Evolutionary conservation across 2,888 invertebrate species (phyloP).

Genomic region (Atrina japonica): DNA sequence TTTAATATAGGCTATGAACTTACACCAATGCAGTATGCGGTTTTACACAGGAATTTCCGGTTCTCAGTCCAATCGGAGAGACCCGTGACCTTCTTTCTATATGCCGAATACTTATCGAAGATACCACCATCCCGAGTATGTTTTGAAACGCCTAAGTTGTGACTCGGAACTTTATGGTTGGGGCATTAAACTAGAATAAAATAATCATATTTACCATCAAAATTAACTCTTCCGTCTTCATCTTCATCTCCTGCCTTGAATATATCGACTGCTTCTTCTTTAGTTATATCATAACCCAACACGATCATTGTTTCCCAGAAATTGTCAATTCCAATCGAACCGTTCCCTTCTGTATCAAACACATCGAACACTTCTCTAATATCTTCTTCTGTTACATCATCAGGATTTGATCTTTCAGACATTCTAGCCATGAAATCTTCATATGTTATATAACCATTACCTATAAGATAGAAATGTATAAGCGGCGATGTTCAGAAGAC

Average conservation of each 20-base stretch:
- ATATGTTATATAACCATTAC: conserved; percentile 15
- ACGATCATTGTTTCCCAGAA: conserved; percentile 89
- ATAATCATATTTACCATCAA: neutral
- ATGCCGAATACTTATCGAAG: too few relatives aligned
- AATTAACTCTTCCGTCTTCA: conserved; percentile 21
- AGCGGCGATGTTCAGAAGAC: too few relatives aligned
- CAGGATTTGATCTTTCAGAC: conserved; percentile 1
- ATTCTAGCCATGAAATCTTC: conserved; percentile 30
- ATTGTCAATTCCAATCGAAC: conserved; percentile 99
- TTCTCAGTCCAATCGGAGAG: too few relatives aligned
- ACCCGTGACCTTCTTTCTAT: too few relatives aligned
- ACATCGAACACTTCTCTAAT: conserved; percentile 99
- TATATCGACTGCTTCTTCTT: conserved; percentile 99
- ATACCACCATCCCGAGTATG: too few relatives aligned
- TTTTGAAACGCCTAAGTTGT: too few relatives aligned
- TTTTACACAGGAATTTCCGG: too few relatives aligned
- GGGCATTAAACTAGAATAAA: too few relatives aligned
- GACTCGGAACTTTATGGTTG: too few relatives aligned
- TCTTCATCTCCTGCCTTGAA: conserved; percentile 89
- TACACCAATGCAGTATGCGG: too few relatives aligned
- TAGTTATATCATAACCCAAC: conserved; percentile 95
- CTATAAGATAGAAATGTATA: too few relatives aligned
- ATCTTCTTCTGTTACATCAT: conserved; percentile 82
- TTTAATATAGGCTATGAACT: too few relatives aligned
- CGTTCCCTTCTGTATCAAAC: conserved; percentile 99